These are phyloP conservation scores for Cheumatopsyche charites DNA, from an alignment of 1,140 invertebrate genomes.

Conservation along the genomic window DNA sequence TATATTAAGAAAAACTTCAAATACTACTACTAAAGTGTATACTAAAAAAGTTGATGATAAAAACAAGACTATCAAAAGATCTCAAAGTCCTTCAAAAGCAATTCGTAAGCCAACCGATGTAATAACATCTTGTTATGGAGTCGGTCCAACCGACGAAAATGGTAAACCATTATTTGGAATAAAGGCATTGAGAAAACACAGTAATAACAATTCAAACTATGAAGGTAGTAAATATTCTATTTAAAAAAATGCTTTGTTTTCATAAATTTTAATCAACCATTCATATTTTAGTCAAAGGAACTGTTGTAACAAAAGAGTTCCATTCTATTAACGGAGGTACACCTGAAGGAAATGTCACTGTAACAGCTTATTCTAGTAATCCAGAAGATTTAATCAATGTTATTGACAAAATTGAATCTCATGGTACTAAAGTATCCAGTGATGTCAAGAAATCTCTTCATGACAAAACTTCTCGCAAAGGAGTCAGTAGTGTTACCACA, in stretches of 20 bases:
- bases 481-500: constrained; percentile 49
- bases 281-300: constrained; percentile 66
- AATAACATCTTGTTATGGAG: constrained; percentile 81
- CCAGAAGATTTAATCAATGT: constrained; percentile 63
- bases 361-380: constrained; percentile 70
- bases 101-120: constrained; percentile 62
- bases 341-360: constrained; percentile 68
- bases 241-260: neutral
- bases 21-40: constrained; percentile 55
- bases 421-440: constrained; percentile 47
- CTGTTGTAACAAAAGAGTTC: constrained; percentile 68
- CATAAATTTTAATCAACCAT: neutral
- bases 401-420: constrained; percentile 43
- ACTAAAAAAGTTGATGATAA: constrained; percentile 56
- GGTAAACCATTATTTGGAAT: constrained; percentile 78
- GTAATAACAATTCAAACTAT: constrained; percentile 61
- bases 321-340: constrained; percentile 70
- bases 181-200: constrained; percentile 70
- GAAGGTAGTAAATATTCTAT: constrained; percentile 53
- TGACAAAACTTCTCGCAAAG: constrained; percentile 36
- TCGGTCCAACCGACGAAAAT: constrained; percentile 79
- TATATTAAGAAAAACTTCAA: constrained; percentile 57
- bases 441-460: constrained; percentile 16
- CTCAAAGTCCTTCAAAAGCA: constrained; percentile 55
- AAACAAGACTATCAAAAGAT: constrained; percentile 53